These are phyloP conservation scores for Takifugu flavidus DNA, from an alignment of 2,113 vertebrate genomes.

Conservation along the genomic window DNA sequence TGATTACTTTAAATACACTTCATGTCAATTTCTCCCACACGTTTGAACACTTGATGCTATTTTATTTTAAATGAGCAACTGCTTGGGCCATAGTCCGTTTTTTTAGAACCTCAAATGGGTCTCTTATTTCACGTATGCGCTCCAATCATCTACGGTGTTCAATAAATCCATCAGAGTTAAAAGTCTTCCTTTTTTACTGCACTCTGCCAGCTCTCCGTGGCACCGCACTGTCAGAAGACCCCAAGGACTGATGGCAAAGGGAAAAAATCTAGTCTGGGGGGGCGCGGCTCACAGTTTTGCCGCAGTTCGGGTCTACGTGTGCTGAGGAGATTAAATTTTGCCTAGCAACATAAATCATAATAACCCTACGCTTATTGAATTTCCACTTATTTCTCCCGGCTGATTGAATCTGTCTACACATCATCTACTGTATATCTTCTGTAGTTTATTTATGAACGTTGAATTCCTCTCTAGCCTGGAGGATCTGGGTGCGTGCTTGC, in stretches of 20 bases:
- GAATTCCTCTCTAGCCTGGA: not conserved
- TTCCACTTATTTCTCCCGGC: not conserved
- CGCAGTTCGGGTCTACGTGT: constrained; percentile 70
- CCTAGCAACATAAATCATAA: constrained; percentile 66
- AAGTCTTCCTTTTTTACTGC: not conserved
- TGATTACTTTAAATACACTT: no score
- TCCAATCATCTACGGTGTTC: not conserved
- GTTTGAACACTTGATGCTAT: no score
- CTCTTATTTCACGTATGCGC: no score
- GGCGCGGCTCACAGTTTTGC: constrained; percentile 75
- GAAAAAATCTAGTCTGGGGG: constrained; percentile 62
- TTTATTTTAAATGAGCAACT: no score
- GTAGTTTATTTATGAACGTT: not conserved
- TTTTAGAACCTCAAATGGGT: no score
- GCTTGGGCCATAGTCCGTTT: no score
- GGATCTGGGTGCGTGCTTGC: constrained; percentile 21
- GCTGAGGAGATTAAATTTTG: constrained; percentile 53
- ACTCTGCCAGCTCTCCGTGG: constrained; percentile 51
- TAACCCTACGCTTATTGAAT: constrained; percentile 20
- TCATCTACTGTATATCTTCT: not conserved
- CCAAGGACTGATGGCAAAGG: constrained; percentile 62
- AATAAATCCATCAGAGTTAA: constrained; percentile 34
- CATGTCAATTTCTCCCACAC: no score
- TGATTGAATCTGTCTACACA: not conserved
- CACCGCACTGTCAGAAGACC: constrained; percentile 68